Evolutionary conservation across 2,113 vertebrate species (phyloP).

Genomic region (Procavia capensis): DNA sequence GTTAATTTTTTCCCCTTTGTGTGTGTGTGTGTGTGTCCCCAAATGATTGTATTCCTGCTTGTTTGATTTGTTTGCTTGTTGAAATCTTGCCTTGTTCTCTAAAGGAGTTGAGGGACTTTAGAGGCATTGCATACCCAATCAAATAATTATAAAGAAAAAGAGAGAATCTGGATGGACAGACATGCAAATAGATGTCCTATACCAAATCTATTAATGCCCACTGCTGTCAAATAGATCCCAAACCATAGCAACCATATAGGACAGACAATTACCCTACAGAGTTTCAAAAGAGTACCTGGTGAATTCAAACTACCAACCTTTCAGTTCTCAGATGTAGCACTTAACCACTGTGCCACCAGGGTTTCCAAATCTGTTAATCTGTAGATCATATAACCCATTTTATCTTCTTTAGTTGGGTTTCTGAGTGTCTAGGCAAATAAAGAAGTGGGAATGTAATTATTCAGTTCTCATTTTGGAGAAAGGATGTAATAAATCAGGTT

Average conservation of each 20-base stretch:
- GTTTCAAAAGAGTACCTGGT: too few species aligned
- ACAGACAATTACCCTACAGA: too few species aligned
- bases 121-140: background rate
- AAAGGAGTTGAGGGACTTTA: background rate
- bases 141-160: constrained; percentile 3
- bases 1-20: background rate
- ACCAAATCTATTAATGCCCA: background rate
- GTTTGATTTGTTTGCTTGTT: constrained; percentile 1
- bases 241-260: too few species aligned
- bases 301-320: too few species aligned
- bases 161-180: background rate
- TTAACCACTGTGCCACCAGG: too few species aligned
- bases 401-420: background rate
- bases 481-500: background rate
- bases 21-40: background rate
- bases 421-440: background rate
- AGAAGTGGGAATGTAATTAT: background rate
- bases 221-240: too few species aligned
- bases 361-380: background rate
- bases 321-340: too few species aligned
- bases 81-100: background rate
- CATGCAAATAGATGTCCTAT: background rate
- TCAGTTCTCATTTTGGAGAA: background rate
- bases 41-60: background rate
- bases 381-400: background rate